phyloP scores from a whole-genome alignment of 2,113 vertebrate genomes.

The Crocuta crocuta region DNA sequence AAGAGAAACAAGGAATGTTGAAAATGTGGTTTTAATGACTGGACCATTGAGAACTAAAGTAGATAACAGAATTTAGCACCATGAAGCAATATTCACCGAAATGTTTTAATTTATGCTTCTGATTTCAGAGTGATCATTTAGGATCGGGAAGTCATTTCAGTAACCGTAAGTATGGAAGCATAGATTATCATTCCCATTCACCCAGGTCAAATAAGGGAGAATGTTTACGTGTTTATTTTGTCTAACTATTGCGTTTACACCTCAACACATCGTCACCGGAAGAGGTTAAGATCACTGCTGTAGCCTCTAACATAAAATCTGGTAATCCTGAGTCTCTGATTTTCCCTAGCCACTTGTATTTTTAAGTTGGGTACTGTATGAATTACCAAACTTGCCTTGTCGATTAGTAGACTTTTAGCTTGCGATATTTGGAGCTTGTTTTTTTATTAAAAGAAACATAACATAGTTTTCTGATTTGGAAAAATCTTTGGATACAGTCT shows the following conservation, averaged over 20 bases:
- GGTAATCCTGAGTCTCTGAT: not conserved
- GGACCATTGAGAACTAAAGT: not conserved
- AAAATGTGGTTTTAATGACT: slow-evolving; percentile 48
- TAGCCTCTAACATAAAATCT: not conserved
- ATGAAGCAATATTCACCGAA: not conserved
- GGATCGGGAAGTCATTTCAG: slow-evolving; percentile 82
- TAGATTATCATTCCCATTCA: not conserved
- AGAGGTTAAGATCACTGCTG: not conserved
- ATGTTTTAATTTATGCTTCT: slow-evolving; percentile 52
- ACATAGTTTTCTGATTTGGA: slow-evolving; percentile 29
- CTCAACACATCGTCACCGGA: not conserved
- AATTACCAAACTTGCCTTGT: not conserved
- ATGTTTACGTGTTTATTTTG: not conserved
- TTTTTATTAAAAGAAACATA: slow-evolving; percentile 40
- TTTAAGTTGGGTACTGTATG: not conserved
- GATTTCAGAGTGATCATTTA: slow-evolving; percentile 83
- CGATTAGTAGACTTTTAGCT: not conserved
- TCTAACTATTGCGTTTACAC: not conserved
- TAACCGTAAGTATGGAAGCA: slow-evolving; percentile 81
- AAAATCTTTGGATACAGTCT: slow-evolving; percentile 23
- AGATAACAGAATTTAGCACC: not conserved
- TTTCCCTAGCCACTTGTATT: not conserved
- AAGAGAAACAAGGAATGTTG: slow-evolving; percentile 6
- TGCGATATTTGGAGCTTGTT: slow-evolving; percentile 11
- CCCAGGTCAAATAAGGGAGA: not conserved